A percentile compares a stretch with the other conserved stretches of the same genome.
These are phyloP conservation scores for Tympanuchus pallidicinctus DNA, from an alignment of 2,113 vertebrate genomes.

Conservation along the genomic window DNA sequence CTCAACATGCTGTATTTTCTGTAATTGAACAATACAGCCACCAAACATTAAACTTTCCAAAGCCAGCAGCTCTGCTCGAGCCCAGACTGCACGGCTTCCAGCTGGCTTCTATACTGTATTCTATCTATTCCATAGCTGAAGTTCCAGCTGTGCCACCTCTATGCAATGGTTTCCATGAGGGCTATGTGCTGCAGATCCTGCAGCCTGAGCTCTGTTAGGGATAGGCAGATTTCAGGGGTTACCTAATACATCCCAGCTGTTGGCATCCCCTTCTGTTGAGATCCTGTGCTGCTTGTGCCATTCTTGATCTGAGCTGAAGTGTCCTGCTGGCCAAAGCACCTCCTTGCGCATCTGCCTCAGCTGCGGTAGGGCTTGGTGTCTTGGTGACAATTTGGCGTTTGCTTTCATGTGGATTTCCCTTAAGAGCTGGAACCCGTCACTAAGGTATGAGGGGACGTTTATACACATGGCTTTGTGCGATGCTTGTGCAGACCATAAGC, in stretches of 20 bases:
- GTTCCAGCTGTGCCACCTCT: background rate
- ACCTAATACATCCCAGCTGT: background rate
- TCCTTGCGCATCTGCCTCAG: too few species aligned
- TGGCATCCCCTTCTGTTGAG: background rate
- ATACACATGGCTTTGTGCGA: fast-evolving
- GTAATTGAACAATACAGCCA: background rate
- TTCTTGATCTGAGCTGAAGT: fast-evolving
- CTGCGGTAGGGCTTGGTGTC: background rate
- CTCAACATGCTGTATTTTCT: background rate
- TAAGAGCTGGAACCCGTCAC: background rate
- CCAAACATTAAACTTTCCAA: background rate
- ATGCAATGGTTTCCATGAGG: background rate
- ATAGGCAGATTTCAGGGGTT: background rate
- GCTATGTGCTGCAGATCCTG: background rate
- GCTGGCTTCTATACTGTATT: background rate
- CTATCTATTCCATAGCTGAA: background rate
- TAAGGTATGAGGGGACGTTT: background rate
- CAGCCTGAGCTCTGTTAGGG: background rate
- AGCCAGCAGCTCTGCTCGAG: background rate
- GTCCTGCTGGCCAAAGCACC: too few species aligned
- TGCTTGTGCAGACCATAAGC: fast-evolving
- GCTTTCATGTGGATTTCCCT: background rate
- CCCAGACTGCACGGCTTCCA: background rate
- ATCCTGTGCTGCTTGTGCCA: background rate
- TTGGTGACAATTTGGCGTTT: background rate